Evolutionary conservation across 2,113 vertebrate species (phyloP).

Genomic region (Scalopus aquaticus): DNA sequence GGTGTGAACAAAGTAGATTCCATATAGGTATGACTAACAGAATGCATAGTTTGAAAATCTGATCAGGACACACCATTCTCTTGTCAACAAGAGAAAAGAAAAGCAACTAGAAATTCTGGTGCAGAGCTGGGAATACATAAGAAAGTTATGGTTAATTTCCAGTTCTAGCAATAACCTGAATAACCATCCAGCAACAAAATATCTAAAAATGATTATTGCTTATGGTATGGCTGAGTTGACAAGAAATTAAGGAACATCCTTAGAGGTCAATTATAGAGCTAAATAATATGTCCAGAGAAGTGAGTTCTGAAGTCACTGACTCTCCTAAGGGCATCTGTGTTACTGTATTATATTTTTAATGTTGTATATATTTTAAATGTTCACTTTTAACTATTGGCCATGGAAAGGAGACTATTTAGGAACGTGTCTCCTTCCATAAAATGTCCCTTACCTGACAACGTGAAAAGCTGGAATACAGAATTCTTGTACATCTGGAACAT

Average conservation of each 20-base stretch:
- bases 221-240: neutral
- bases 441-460: neutral
- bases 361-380: neutral
- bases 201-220: constrained; percentile 44
- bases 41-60: neutral
- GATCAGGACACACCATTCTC: neutral
- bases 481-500: neutral
- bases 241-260: constrained; percentile 37
- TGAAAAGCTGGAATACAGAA: neutral
- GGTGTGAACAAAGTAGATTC: neutral
- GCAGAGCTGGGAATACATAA: neutral
- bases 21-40: neutral
- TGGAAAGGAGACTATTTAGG: neutral
- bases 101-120: neutral
- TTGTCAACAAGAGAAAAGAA: constrained; percentile 14
- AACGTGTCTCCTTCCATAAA: neutral
- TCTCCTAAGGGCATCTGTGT: neutral
- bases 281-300: neutral
- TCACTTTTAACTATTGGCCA: neutral
- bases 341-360: no score
- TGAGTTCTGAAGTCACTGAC: neutral
- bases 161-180: neutral
- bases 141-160: constrained; percentile 26
- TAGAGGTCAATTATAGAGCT: neutral
- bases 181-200: constrained; percentile 45